These are phyloP conservation scores for Lithophane socia DNA, from an alignment of 2,888 invertebrate species.

Conservation along the genomic window DNA sequence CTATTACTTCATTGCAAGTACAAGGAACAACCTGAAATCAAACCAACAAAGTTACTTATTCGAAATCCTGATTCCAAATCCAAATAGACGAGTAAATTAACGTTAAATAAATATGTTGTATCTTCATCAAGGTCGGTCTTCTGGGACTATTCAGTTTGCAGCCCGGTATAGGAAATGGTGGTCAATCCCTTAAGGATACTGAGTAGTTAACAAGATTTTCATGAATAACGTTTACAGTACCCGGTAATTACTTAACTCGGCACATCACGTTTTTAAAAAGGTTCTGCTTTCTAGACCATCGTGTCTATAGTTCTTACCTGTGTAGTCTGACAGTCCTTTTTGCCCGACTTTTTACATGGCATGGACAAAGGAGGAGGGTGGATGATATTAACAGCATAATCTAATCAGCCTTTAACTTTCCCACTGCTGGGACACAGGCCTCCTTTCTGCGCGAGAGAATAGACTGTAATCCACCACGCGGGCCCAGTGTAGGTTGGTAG, in stretches of 20 bases:
- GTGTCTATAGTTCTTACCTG: neutral
- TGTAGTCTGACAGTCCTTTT: no score
- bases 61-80: conserved; percentile 21
- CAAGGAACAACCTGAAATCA: neutral
- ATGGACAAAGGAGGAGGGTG: no score
- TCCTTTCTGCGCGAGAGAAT: no score
- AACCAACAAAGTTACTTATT: conserved; percentile 7
- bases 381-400: no score
- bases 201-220: conserved; percentile 40
- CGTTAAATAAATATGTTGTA: conserved; percentile 38
- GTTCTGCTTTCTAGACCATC: neutral
- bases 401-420: no score
- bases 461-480: no score
- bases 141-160: conserved; percentile 28
- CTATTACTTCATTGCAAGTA: neutral
- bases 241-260: neutral
- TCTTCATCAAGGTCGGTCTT: conserved; percentile 36
- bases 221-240: neutral
- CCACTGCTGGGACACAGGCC: no score
- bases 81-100: conserved; percentile 30
- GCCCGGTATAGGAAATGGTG: conserved; percentile 29
- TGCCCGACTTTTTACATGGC: no score
- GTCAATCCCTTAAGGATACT: conserved; percentile 28
- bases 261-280: neutral
- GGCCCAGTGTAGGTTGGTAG: no score